phyloP scores from a whole-genome alignment of 1,140 invertebrate genomes.

The Drosophila leontia region DNA sequence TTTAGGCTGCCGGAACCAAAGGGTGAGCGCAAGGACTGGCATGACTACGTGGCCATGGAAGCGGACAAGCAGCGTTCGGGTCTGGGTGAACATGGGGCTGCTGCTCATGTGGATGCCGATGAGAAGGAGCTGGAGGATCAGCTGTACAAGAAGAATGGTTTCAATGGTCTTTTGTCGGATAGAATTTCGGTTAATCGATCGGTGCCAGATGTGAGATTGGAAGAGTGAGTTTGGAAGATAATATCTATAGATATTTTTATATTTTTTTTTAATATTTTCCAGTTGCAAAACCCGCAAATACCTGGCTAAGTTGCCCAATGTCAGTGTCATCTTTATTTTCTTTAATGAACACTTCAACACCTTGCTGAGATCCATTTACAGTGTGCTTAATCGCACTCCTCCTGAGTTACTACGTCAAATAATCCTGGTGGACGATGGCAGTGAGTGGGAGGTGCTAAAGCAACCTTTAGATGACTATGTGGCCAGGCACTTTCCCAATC shows the following conservation, averaged over 20 bases:
- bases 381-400: constrained; percentile 94
- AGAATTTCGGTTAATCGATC: constrained; percentile 91
- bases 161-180: constrained; percentile 93
- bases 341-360: constrained; percentile 97
- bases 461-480: constrained; percentile 92
- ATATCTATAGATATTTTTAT: constrained; percentile 84
- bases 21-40: constrained; percentile 89
- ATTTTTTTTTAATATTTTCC: constrained; percentile 84
- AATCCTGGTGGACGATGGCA: constrained; percentile 97
- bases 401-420: constrained; percentile 93
- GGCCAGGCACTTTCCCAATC: constrained; percentile 88
- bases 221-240: constrained; percentile 85
- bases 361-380: constrained; percentile 92
- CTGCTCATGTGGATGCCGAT: constrained; percentile 85
- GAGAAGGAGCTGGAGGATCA: constrained; percentile 86
- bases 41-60: constrained; percentile 88
- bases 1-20: constrained; percentile 55
- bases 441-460: constrained; percentile 90
- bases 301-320: constrained; percentile 90
- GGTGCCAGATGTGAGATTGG: constrained; percentile 91
- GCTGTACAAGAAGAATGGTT: constrained; percentile 92
- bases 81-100: constrained; percentile 90
- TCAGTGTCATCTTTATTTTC: constrained; percentile 96
- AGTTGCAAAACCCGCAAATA: constrained; percentile 92
- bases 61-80: constrained; percentile 87